Base-by-base conservation (phyloP, 2,113 vertebrate genomes). In the Lasiurus borealis region DNA sequence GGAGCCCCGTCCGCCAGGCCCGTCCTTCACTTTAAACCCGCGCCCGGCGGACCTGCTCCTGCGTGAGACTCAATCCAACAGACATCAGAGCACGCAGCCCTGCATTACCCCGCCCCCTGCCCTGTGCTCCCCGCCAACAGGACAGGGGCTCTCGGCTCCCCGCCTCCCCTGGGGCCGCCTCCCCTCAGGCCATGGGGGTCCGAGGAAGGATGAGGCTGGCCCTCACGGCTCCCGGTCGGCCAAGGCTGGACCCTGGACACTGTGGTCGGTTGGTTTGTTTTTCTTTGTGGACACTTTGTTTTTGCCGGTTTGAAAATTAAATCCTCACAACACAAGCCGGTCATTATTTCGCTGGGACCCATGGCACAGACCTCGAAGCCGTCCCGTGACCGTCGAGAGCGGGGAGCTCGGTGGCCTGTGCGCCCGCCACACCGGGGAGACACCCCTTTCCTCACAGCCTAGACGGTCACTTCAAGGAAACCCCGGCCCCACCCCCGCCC, bases 11-110 rank as follows among this genome's bases (percentile, higher is more conserved):
- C 59, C 23, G 9, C 23, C 59, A 62, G 23, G 23, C 59, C 59
- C 3, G 23, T 4, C 59, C 59, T 27, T 62, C 27, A 14, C 62
- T 29, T 12, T 57, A 48, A 9, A 66, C 62, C 50, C 11, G 11
- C 19, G 1, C 31, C 46, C 0, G 18, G n/a, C 10, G 8, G 1
- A 48, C 0, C 3, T 2, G 1, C 2, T 7, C 66, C 18, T 6
- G 0, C 6, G 11, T 0, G 9, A 6, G 13, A 34, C 31, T 11
- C 4, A 11, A 31, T 1, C 21, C 8, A 40, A 40, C 40, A 5
- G 40, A 40, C 40, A 40, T 40, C 40, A 5, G 40, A 40, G 40
- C 40, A 5, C 40, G 40, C 40, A 5, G 40, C 40, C 40, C 40
- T 40, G 40, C 40, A 40, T 40, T 40, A 40, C 40, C 40, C 27